Conservation (phyloP, 2,113 vertebrate genomes). For the Gallinago media region DNA sequence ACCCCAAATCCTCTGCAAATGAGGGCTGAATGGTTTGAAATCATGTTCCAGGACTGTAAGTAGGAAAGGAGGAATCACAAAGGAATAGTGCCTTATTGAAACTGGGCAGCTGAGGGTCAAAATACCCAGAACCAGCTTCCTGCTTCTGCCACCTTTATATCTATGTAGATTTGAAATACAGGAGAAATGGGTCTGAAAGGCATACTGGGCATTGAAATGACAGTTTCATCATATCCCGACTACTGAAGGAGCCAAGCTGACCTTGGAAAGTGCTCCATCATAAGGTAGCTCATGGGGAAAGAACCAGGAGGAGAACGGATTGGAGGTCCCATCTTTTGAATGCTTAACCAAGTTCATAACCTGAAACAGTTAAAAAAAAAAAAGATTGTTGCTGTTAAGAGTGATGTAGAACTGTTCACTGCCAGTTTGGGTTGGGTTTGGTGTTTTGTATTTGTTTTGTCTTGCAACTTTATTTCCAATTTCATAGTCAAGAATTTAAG, state of each 20-base stretch:
- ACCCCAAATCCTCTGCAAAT: neutral
- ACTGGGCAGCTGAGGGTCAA: neutral
- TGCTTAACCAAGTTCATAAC: neutral
- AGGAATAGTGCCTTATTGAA: neutral
- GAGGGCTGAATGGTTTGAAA: neutral
- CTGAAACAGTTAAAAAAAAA: neutral
- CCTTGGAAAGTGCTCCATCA: neutral
- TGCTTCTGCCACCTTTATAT: neutral
- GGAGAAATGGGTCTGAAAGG: neutral
- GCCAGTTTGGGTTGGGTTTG: neutral
- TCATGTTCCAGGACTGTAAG: neutral
- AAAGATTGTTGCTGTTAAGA: neutral
- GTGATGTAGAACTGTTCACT: neutral
- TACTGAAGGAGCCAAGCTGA: neutral
- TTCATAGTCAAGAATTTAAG: neutral
- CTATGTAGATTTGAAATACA: neutral
- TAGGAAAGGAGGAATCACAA: neutral
- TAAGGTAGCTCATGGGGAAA: neutral
- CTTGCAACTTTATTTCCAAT: neutral
- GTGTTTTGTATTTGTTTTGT: accelerated
- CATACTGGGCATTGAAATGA: neutral
- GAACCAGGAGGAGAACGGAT: neutral
- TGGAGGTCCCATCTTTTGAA: neutral
- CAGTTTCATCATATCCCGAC: neutral
- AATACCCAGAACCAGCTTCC: neutral